Evolutionary conservation across 2,888 invertebrate genomes (phyloP), one percentile per base, ranked within the genome.

Genomic region (Synergus umbraculus): DNA sequence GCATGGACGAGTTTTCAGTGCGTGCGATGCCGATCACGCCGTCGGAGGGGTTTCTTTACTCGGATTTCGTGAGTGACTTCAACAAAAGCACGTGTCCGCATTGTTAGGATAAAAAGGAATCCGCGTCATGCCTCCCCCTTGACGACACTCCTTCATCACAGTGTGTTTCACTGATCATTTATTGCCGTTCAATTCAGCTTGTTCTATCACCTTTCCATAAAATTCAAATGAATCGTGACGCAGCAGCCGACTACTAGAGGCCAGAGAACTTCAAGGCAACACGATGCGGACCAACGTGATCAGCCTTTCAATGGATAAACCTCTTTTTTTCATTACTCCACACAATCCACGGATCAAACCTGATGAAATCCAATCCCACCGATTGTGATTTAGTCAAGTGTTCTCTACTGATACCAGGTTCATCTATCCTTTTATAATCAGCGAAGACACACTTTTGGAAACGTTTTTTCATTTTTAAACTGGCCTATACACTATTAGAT

Each of bases 211-310:
- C 69, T 73, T 73, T 73, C 69, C 29, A 73, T 44, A 37, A 63
- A 73, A 73, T 73, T 73, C 37, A 73, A 73, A 73, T 73, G 69
- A 73, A 49, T 73, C 37, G 49, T 73, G 69, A 73, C 69, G 69
- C 69, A 73, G 49, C 69, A 49, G 37, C 69, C 49, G 69, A 73
- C 69, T 49, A 29, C 13, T 22, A 29, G 54, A 49, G 49, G 22
- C 49, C 37, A 73, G 4, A 29, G 29, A 73, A 49, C 37, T 13
- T 29, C 37, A 29, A 63, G 63, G 63, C 22, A 63, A 63, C 13
- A 10, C 29, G 63, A 13, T 63, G 29, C 63, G 63, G 63, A 5
- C 29, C 29, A 63, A 63, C 29, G 29, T 63, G 15, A 46, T 49
- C 69, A 49, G n/a, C 15, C 37, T 49, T 73, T 49, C 15, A 54